Conservation (phyloP, 2,797 vertebrate genomes). For the Merluccius polli region DNA sequence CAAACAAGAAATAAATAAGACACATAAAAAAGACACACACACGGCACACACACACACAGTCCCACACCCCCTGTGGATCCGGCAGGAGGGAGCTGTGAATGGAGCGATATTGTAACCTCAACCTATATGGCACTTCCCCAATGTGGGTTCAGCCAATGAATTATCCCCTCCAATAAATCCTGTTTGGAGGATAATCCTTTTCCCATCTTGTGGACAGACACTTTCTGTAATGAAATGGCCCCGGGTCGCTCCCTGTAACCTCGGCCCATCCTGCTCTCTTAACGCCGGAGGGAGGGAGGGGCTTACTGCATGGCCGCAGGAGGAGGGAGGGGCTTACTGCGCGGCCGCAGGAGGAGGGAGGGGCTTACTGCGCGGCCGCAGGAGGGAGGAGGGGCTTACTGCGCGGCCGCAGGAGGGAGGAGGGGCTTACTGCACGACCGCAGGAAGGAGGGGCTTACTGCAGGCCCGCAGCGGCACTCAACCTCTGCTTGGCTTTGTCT, state of each 20-base stretch:
- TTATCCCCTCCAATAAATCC: conserved; percentile 82
- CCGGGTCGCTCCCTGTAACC: conserved; percentile 70
- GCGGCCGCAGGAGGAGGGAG: too few relatives aligned
- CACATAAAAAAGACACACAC: conserved; percentile 35
- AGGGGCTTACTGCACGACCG: conserved; percentile 67
- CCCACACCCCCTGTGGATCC: conserved; percentile 51
- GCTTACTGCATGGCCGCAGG: conserved; percentile 68
- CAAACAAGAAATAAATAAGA: not conserved
- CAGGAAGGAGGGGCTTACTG: conserved; percentile 65
- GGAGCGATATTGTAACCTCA: conserved; percentile 79
- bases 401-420: too few relatives aligned
- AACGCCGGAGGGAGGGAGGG: conserved; percentile 59
- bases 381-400: too few relatives aligned
- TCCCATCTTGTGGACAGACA: conserved; percentile 81
- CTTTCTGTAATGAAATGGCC: conserved; percentile 83
- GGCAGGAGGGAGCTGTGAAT: conserved; percentile 69
- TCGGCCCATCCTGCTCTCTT: conserved; percentile 61
- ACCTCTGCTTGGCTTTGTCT: conserved; percentile 66
- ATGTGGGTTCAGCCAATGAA: conserved; percentile 78
- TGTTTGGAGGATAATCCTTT: conserved; percentile 81
- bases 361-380: too few relatives aligned
- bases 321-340: conserved; percentile 66
- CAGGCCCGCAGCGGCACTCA: conserved; percentile 69
- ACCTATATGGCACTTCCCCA: conserved; percentile 75
- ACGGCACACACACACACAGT: conserved; percentile 34